phyloP scores from a whole-genome alignment of 2,888 invertebrate species.

The Geophilus truncorum region DNA sequence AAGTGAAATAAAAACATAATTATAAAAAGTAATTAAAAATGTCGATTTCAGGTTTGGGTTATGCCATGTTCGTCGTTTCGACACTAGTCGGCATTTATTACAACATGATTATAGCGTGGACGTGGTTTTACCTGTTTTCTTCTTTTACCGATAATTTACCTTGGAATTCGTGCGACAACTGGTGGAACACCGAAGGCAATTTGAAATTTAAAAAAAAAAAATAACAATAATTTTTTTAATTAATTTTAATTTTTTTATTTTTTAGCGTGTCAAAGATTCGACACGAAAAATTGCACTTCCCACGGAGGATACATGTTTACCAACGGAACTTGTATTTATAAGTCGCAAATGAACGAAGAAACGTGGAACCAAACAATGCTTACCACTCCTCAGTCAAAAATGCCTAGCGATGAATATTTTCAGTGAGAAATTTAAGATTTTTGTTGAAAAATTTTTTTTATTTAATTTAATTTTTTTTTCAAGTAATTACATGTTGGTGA shows the following conservation, averaged over 20 bases:
- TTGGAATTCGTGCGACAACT: constrained; percentile 51
- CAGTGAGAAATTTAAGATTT: constrained; percentile 48
- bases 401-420: constrained; percentile 55
- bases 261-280: constrained; percentile 44
- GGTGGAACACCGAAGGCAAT: constrained; percentile 50
- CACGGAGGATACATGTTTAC: constrained; percentile 47
- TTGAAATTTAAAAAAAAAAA: not conserved
- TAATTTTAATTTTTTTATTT: constrained; percentile 35
- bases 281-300: constrained; percentile 47
- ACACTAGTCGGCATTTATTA: constrained; percentile 54
- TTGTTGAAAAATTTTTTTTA: not conserved
- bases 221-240: not conserved
- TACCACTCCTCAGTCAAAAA: constrained; percentile 43
- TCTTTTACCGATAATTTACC: constrained; percentile 50
- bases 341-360: constrained; percentile 37
- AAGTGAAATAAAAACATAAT: not conserved
- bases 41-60: constrained; percentile 51
- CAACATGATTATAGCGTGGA: constrained; percentile 56
- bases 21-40: not conserved
- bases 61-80: constrained; percentile 55
- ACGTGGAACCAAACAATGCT: constrained; percentile 41
- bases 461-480: constrained; percentile 41
- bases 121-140: constrained; percentile 53
- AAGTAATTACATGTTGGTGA: constrained; percentile 48
- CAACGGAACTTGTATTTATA: constrained; percentile 44